Conservation (phyloP, 2,888 invertebrate species). For the Hirtodrosophila duncani region DNA sequence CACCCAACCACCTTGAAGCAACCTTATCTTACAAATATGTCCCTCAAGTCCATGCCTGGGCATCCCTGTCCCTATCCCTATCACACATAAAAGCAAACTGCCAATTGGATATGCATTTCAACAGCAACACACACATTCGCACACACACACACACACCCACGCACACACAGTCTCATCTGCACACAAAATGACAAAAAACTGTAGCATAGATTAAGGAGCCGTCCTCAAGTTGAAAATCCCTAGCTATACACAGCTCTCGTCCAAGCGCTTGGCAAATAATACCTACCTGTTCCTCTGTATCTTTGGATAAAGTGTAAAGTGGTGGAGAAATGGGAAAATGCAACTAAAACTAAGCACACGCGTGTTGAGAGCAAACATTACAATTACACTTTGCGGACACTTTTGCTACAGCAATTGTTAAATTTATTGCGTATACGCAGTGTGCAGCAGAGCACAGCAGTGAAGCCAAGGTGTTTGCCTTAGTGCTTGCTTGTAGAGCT, state of each 20-base stretch:
- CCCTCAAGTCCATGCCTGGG: conserved; percentile 16
- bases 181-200: conserved; percentile 21
- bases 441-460: conserved; percentile 16
- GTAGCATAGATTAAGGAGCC: conserved; percentile 41
- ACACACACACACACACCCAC: conserved; percentile 1
- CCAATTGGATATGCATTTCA: conserved; percentile 36
- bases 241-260: conserved; percentile 8
- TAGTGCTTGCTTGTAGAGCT: background rate
- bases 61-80: no score
- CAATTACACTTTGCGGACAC: conserved; percentile 67
- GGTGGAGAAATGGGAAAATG: no score
- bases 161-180: conserved; percentile 6
- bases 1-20: conserved; percentile 13
- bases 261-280: conserved; percentile 54
- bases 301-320: no score
- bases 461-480: conserved; percentile 15
- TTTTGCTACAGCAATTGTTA: conserved; percentile 37
- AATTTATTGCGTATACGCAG: conserved; percentile 57
- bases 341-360: conserved; percentile 36
- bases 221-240: conserved; percentile 27
- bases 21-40: conserved; percentile 5
- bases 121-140: background rate
- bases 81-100: conserved; percentile 22
- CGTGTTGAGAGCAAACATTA: conserved; percentile 54
- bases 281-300: no score